Evolutionary conservation across 2,113 vertebrate genomes (phyloP), one percentile per base, ranked within the genome.

Genomic region (Pelecanoides urinatrix): DNA sequence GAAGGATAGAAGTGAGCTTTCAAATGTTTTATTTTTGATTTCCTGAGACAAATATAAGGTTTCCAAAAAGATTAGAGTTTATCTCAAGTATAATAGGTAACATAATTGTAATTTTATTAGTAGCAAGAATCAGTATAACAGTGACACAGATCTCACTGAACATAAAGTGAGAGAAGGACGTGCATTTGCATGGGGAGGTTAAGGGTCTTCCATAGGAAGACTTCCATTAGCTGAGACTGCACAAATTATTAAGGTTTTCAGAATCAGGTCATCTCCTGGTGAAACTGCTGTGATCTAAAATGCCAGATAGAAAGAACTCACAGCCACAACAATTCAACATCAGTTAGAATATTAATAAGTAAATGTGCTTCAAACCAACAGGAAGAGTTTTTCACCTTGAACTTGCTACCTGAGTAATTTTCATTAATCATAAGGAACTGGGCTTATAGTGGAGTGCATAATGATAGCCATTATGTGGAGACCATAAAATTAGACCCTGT

Each of bases 351-450:
- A 94, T 91, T 93, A 77, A 59, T 49, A 95, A 77, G 68, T 32
- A 92, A 95, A 63, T 76, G 68, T 82, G 56, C 45, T 79, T 75
- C 77, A 89, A 85, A 90, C 29, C 44, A 52, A 67, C 68, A 91
- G 72, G 86, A 92, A 89, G 86, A 66, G 9, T 50, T 95, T 83
- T 92, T 91, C 55, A 75, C 76, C 63, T 94, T 92, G 86, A 95
- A 85, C 63, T 92, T 80, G 42, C 59, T 83, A 94, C 88, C 76
- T 84, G 78, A 92, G 56, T 74, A 86, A 75, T 86, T 91, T 94
- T 92, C 75, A 96, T 89, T 95, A 92, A 89, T 89, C 86, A 91
- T 89, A 91, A 95, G 86, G 50, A 84, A 52, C 13, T 27, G 22
- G 63, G 65, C 65, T 80, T 55, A 47, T 9, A 20, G 10, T 36